Evolutionary conservation across 2,113 vertebrate genomes (phyloP).

Genomic region (Manacus vitellinus): DNA sequence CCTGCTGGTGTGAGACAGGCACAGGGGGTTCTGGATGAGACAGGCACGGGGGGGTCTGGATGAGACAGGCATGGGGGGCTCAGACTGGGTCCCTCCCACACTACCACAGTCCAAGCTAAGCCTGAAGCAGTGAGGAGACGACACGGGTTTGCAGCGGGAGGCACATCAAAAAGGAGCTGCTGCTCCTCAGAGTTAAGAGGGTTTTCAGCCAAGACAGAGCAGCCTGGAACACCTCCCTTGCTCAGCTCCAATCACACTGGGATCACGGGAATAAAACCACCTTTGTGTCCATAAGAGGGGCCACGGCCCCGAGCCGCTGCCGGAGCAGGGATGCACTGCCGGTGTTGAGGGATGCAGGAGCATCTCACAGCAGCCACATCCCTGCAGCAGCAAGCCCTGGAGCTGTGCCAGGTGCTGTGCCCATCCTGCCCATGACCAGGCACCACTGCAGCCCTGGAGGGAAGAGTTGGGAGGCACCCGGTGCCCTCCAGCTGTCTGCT

Average conservation of each 20-base stretch:
- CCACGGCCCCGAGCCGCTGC: fast-evolving
- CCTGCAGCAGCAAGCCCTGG: not conserved
- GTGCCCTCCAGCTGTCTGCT: not conserved
- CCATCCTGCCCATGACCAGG: fast-evolving
- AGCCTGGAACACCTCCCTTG: not conserved
- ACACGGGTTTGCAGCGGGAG: not conserved
- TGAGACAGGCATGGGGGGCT: fast-evolving
- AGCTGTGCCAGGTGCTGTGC: not conserved
- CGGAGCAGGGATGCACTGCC: not conserved
- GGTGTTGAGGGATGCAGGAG: fast-evolving
- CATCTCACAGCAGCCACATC: not conserved
- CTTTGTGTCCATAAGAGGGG: not conserved
- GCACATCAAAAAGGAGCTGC: not conserved
- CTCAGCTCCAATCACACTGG: fast-evolving
- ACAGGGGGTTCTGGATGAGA: not conserved
- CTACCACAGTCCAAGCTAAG: not conserved
- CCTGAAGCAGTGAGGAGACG: fast-evolving
- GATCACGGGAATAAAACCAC: not conserved
- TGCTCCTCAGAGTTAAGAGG: fast-evolving
- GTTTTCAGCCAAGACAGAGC: not conserved
- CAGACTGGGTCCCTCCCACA: fast-evolving
- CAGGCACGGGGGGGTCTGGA: fast-evolving
- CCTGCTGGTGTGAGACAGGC: fast-evolving
- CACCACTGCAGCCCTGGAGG: not conserved
- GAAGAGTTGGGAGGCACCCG: not conserved